Conservation (phyloP, 2,797 vertebrate genomes). For the Silurus aristotelis region DNA sequence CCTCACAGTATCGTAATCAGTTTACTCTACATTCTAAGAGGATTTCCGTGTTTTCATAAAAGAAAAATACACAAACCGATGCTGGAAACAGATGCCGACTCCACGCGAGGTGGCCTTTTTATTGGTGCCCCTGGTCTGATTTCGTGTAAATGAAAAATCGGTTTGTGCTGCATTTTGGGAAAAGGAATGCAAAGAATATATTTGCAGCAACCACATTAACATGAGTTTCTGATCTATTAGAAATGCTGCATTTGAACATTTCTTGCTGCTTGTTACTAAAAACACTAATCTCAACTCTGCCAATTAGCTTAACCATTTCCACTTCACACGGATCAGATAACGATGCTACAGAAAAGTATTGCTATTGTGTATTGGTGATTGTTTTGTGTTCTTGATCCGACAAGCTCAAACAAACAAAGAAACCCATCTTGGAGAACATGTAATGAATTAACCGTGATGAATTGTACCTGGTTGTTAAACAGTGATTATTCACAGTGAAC, state of each 20-base stretch:
- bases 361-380: background rate
- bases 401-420: background rate
- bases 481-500: background rate
- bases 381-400: too few species aligned
- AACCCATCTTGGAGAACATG: background rate
- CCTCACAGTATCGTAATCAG: constrained; percentile 94
- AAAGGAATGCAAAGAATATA: background rate
- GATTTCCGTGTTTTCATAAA: constrained; percentile 76
- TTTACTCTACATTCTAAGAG: constrained; percentile 97
- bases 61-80: constrained; percentile 85
- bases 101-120: constrained; percentile 67
- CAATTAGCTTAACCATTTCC: background rate
- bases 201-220: background rate
- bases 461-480: background rate
- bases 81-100: constrained; percentile 85
- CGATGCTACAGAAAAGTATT: too few species aligned
- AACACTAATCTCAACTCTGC: too few species aligned
- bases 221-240: background rate
- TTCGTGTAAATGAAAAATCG: constrained; percentile 57
- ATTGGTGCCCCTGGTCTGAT: constrained; percentile 63
- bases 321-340: too few species aligned
- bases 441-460: background rate
- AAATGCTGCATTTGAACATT: background rate
- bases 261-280: too few species aligned
- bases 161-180: constrained; percentile 6